phyloP scores from a whole-genome alignment of 2,113 vertebrate species.

The Osmerus mordax region DNA sequence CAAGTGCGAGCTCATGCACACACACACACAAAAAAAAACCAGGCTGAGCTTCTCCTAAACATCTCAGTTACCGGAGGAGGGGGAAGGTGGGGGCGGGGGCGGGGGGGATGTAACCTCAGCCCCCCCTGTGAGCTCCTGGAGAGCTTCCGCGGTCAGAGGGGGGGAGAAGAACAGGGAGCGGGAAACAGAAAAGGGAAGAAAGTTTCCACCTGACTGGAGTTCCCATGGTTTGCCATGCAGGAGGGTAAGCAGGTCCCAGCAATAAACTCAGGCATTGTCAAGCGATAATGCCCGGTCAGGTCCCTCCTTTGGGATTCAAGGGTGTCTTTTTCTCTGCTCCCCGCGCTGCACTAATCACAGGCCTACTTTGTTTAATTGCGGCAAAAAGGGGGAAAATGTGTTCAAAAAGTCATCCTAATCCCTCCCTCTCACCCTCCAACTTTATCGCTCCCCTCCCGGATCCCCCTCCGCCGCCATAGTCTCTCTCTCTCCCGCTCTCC shows the following conservation, averaged over 20 bases:
- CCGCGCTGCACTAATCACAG: conserved; percentile 99
- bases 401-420: conserved; percentile 99
- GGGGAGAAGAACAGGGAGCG: conserved; percentile 58
- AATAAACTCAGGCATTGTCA: conserved; percentile 99
- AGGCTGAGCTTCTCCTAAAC: conserved; percentile 91
- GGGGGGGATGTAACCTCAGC: conserved; percentile 82
- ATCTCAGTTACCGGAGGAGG: conserved; percentile 85
- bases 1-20: conserved; percentile 87
- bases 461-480: conserved; percentile 55
- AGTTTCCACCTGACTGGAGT: conserved; percentile 99
- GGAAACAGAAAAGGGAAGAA: conserved; percentile 80
- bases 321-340: conserved; percentile 98
- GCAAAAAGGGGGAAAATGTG: conserved; percentile 95
- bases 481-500: conserved; percentile 26
- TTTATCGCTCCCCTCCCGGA: conserved; percentile 44
- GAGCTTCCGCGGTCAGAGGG: conserved; percentile 78
- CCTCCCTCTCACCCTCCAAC: conserved; percentile 71
- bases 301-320: conserved; percentile 99
- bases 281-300: conserved; percentile 97
- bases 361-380: conserved; percentile 99
- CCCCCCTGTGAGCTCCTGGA: conserved; percentile 83
- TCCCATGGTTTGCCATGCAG: conserved; percentile 97
- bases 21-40: conserved; percentile 56
- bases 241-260: conserved; percentile 99
- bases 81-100: conserved; percentile 65